Evolutionary conservation across 2,113 vertebrate genomes (phyloP), one percentile per base, ranked within the genome.

Genomic region (Tachuris rubrigastra): DNA sequence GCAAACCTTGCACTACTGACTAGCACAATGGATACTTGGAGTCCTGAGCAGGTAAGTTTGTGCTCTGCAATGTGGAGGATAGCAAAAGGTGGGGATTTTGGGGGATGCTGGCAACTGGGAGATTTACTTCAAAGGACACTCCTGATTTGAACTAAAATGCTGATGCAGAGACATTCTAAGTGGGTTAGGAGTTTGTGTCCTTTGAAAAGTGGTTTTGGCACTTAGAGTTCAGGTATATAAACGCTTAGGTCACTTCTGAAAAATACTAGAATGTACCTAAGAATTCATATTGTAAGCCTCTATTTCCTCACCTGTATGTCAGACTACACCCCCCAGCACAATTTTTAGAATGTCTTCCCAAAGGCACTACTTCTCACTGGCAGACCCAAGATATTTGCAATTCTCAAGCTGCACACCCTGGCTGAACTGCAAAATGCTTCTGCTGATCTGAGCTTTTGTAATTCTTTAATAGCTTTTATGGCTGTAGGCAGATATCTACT

Each of bases 381-480:
- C 30, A 77, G 50, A 83, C 72, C 72, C 31, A 47, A 74, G 75
- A 46, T 78, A 90, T 68, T 92, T 84, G 33, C 67, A 93, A 24
- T 71, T 86, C 87, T 77, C 95, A 59, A 71, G 35, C 59, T 74
- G 52, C 71, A 96, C 90, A 93, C 77, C 52, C 67, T 85, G 63
- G 35, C 47, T 93, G 82, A 93, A 93, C 68, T 93, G 82, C 72
- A 90, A 91, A 91, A 93, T 67, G 55, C 74, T 85, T 31, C 55
- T 94, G 42, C 78, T 94, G 91, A 96, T 78, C 59, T 77, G 47
- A 83, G 67, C 42, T 91, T 96, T 86, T 93, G 90, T 94, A 96
- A 95, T 96, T 93, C 95, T 95, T 92, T 96, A 96, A 96, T 92
- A 90, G 93, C 46, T 95, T 96, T 96, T 93, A 91, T 96, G 68